Evolutionary conservation across 1,140 invertebrate species (phyloP).

Genomic region (Fopius arisanus): DNA sequence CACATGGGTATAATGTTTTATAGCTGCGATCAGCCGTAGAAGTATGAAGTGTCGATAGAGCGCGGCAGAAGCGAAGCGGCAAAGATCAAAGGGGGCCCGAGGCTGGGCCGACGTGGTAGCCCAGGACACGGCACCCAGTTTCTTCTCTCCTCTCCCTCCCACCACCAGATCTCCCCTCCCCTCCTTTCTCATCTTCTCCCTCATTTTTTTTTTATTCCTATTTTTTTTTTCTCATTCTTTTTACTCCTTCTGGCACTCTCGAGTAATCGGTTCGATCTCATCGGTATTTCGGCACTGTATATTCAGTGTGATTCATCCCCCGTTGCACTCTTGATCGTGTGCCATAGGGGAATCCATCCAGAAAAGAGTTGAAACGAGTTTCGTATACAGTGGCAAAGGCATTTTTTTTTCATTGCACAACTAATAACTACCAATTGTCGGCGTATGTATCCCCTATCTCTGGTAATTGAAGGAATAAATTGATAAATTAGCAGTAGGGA

Average conservation of each 20-base stretch:
- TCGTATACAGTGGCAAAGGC: background rate
- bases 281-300: constrained; percentile 14
- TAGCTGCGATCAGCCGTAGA: constrained; percentile 63
- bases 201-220: constrained; percentile 2
- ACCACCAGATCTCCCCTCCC: constrained; percentile 18
- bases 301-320: constrained; percentile 18
- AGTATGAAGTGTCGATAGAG: constrained; percentile 67
- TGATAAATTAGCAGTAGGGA: constrained; percentile 55
- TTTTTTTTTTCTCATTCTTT: too few species aligned
- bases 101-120: constrained; percentile 56
- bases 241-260: background rate
- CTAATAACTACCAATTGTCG: constrained; percentile 54
- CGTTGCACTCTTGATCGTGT: background rate
- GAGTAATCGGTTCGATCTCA: constrained; percentile 9
- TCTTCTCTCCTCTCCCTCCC: constrained; percentile 31
- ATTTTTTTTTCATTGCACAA: constrained; percentile 41
- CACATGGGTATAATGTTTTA: constrained; percentile 60
- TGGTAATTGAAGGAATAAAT: constrained; percentile 53
- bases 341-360: background rate
- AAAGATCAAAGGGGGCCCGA: constrained; percentile 58
- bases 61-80: constrained; percentile 64
- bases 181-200: background rate
- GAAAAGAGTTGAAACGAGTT: background rate
- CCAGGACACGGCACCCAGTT: constrained; percentile 40
- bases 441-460: constrained; percentile 42